Evolutionary conservation across 2,113 vertebrate species (phyloP).

Genomic region (Charina bottae): DNA sequence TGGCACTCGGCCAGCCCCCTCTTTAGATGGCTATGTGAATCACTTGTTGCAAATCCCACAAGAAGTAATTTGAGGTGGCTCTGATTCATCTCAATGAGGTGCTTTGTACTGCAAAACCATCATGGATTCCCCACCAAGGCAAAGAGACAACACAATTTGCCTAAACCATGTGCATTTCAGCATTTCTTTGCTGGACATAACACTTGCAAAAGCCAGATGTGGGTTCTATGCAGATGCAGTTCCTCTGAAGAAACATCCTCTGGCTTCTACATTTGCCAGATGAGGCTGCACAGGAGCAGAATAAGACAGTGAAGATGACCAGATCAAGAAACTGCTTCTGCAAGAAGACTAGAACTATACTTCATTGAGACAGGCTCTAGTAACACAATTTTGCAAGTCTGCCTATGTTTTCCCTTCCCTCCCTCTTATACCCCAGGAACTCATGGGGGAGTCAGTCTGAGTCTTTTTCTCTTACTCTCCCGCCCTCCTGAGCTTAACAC

Average conservation of each 20-base stretch:
- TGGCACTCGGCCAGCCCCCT: not conserved
- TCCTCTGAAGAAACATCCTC: too few relatives aligned
- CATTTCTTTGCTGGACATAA: too few relatives aligned
- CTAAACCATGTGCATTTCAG: too few relatives aligned
- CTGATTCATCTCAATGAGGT: too few relatives aligned
- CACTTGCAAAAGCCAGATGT: too few relatives aligned
- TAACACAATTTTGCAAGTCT: not conserved
- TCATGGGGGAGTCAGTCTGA: not conserved
- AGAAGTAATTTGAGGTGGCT: not conserved
- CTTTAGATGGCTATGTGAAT: not conserved
- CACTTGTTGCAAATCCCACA: not conserved
- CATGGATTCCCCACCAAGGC: too few relatives aligned
- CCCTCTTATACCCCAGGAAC: not conserved
- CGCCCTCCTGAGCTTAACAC: not conserved
- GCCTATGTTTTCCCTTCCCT: not conserved
- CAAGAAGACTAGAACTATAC: not conserved
- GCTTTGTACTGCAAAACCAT: too few relatives aligned
- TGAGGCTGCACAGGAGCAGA: not conserved
- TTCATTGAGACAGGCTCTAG: not conserved
- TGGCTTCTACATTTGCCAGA: too few relatives aligned
- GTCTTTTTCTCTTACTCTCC: not conserved
- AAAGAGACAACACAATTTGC: too few relatives aligned
- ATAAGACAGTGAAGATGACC: not conserved
- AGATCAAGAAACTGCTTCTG: not conserved
- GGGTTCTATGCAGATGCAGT: too few relatives aligned